Evolutionary conservation across 1,140 invertebrate genomes (phyloP).

Genomic region (Cydia strobilella): DNA sequence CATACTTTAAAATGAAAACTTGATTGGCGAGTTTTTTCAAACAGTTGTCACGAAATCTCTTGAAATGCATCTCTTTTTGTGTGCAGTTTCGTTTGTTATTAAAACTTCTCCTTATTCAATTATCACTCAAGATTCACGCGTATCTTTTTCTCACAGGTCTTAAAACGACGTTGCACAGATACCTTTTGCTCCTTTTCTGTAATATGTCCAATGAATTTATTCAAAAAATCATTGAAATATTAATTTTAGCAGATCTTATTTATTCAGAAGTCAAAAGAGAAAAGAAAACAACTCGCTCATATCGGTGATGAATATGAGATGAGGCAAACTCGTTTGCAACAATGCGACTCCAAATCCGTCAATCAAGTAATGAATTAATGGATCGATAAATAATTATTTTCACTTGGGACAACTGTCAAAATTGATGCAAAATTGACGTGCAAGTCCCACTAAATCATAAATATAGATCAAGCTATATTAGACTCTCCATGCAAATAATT

Average conservation of each 20-base stretch:
- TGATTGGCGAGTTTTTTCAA: constrained; percentile 74
- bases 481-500: not conserved
- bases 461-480: constrained; percentile 6
- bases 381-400: constrained; percentile 46
- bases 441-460: constrained; percentile 14
- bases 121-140: constrained; percentile 43
- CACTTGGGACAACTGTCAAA: constrained; percentile 50
- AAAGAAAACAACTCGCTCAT: constrained; percentile 37
- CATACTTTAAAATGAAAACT: constrained; percentile 74
- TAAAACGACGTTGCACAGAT: constrained; percentile 38
- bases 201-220: constrained; percentile 28
- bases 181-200: constrained; percentile 10
- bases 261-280: constrained; percentile 16
- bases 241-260: constrained; percentile 17
- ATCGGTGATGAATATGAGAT: constrained; percentile 53
- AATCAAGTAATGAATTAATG: constrained; percentile 68
- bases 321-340: constrained; percentile 58
- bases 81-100: constrained; percentile 48
- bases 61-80: constrained; percentile 64
- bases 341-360: constrained; percentile 55
- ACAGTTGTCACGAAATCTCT: constrained; percentile 63
- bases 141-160: constrained; percentile 64
- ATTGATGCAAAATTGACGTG: constrained; percentile 60
- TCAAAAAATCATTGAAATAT: constrained; percentile 30
- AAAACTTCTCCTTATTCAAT: constrained; percentile 55